A percentile compares a stretch with the other conserved stretches of the same genome.
These are phyloP conservation scores for Drosophila bifasciata DNA, from an alignment of 1,140 invertebrate species.

Conservation along the genomic window DNA sequence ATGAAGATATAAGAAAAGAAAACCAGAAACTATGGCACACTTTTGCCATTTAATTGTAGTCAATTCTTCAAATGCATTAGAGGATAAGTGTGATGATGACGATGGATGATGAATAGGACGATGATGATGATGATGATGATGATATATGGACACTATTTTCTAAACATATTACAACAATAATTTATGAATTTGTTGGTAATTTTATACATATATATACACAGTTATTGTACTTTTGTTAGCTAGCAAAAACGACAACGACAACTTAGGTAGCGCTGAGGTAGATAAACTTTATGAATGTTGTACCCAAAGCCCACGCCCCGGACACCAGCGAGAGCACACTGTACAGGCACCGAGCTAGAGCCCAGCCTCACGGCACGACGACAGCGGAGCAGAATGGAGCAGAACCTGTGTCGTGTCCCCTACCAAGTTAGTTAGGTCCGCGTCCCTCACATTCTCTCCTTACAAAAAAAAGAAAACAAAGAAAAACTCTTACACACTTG, in stretches of 20 bases:
- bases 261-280: conserved; percentile 78
- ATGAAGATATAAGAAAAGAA: conserved; percentile 47
- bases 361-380: conserved; percentile 52
- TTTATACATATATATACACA: conserved; percentile 78
- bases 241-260: conserved; percentile 79
- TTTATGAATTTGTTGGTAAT: conserved; percentile 79
- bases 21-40: conserved; percentile 64
- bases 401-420: conserved; percentile 18
- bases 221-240: conserved; percentile 73
- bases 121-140: conserved; percentile 45
- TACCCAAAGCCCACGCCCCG: conserved; percentile 66
- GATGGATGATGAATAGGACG: conserved; percentile 8
- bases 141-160: conserved; percentile 82
- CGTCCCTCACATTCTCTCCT: conserved; percentile 59
- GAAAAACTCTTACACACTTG: conserved; percentile 18
- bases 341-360: conserved; percentile 53
- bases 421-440: conserved; percentile 72
- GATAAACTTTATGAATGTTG: conserved; percentile 79
- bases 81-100: conserved; percentile 50
- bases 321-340: conserved; percentile 64
- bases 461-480: conserved; percentile 12
- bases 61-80: conserved; percentile 78
- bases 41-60: conserved; percentile 81
- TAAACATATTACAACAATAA: conserved; percentile 82
- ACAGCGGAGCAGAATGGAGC: neutral